These are phyloP conservation scores for Elymnias hypermnestra DNA, from an alignment of 1,140 invertebrate genomes.

Conservation along the genomic window DNA sequence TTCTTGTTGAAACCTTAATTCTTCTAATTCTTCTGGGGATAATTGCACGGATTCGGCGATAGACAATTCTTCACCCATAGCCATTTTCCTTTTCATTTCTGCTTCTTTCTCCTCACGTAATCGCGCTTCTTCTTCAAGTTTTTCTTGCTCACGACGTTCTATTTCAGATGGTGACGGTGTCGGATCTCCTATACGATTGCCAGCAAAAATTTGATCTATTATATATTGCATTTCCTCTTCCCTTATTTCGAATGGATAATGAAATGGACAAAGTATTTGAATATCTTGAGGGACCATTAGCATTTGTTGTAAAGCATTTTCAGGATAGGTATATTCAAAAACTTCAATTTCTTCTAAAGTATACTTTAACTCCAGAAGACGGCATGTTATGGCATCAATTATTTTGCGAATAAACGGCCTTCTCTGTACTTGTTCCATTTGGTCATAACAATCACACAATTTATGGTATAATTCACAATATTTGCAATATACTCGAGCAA, in stretches of 20 bases:
- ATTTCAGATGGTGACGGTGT: conserved; percentile 52
- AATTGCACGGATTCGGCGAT: conserved; percentile 30
- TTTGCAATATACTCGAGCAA: conserved; percentile 51
- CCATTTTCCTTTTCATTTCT: conserved; percentile 45
- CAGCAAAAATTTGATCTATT: conserved; percentile 58
- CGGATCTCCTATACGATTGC: conserved; percentile 59
- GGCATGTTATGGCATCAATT: conserved; percentile 55
- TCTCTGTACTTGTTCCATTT: conserved; percentile 64
- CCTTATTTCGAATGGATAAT: conserved; percentile 61
- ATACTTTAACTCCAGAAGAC: conserved; percentile 51
- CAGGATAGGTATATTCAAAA: conserved; percentile 60
- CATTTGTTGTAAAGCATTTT: conserved; percentile 60
- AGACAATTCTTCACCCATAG: conserved; percentile 43
- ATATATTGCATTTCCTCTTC: conserved; percentile 61
- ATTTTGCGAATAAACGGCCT: conserved; percentile 49
- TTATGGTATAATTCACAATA: conserved; percentile 61
- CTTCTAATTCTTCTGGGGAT: conserved; percentile 40
- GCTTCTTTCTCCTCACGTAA: conserved; percentile 40
- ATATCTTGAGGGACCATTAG: conserved; percentile 54
- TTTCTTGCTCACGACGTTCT: conserved; percentile 38
- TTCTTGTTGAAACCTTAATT: conserved; percentile 35
- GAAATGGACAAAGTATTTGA: conserved; percentile 57
- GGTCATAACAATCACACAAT: conserved; percentile 63
- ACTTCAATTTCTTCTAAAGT: conserved; percentile 55
- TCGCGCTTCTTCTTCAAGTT: conserved; percentile 40